Evolutionary conservation across 2,797 vertebrate genomes (phyloP), one percentile per base, ranked within the genome.

Genomic region (Nyctibius grandis): DNA sequence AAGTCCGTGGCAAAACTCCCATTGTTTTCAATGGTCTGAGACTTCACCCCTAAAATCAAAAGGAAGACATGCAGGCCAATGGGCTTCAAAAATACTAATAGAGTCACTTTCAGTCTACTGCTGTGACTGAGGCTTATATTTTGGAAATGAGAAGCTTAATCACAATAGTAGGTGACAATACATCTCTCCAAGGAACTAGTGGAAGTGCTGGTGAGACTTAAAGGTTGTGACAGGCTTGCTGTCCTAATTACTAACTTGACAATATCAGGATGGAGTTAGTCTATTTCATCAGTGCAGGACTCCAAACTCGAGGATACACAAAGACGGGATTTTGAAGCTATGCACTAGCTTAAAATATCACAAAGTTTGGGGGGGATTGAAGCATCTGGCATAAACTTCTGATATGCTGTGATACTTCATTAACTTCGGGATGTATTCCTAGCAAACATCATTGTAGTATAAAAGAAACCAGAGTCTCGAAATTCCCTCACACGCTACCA

Each of bases 141-240:
- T 68, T 87, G 64, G 78, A 92, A 95, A 33, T 80, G 86, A 95
- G 88, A 88, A 74, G 68, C 21, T 93, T 94, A 95, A 93, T 95
- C 81, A 72, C 96, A 91, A 96, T 95, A 89, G 90, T 68, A 95
- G 86, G 56, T 0, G 75, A 95, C 95, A 96, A 91, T 88, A 44
- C 19, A 87, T 95, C 91, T 95, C 91, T 95, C 90, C 57, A 57
- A 97, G 96, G 94, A 95, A 28, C n/a, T 34, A 40, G 69, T 59
- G 36, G n/a, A 90, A 93, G 64, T 61, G 86, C 40, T 67, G 47
- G 56, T 96, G 94, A 97, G 86, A 82, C 20, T 96, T 95, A 97
- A 72, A 91, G 90, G 84, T 92, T 96, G 91, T 97, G 96, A 97
- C 96, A 96, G 90, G 93, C 93, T 78, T 95, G 88, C 93, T 97